These are phyloP conservation scores for Physella acuta DNA, from an alignment of 1,140 invertebrate species.

Conservation along the genomic window DNA sequence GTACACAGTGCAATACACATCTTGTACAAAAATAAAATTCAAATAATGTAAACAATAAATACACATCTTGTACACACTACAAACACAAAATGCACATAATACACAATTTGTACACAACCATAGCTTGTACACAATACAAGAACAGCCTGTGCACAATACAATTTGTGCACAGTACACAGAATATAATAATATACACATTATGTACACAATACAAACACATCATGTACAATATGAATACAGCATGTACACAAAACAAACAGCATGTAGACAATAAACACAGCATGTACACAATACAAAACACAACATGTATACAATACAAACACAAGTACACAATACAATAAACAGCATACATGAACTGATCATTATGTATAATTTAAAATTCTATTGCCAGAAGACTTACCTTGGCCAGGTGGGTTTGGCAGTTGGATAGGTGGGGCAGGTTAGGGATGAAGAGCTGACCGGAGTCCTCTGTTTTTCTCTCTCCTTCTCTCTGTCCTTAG, in stretches of 20 bases:
- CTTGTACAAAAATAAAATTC: too few relatives aligned
- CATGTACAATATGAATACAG: neutral
- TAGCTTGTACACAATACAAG: neutral
- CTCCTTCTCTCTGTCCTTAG: conserved; percentile 24
- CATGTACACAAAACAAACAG: too few relatives aligned
- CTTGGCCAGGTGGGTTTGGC: conserved; percentile 19
- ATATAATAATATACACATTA: neutral
- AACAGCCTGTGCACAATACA: neutral
- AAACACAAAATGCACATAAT: neutral
- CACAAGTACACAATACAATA: neutral
- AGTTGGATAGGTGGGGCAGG: neutral
- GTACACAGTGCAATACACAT: too few relatives aligned
- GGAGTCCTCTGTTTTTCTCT: conserved; percentile 22
- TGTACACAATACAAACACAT: neutral
- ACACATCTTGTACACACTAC: neutral
- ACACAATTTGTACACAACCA: neutral
- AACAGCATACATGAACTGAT: too few relatives aligned
- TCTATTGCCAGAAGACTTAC: neutral
- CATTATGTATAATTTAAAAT: too few relatives aligned
- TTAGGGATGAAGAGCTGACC: conserved; percentile 4
- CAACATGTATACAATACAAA: neutral
- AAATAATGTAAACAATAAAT: too few relatives aligned
- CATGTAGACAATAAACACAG: too few relatives aligned
- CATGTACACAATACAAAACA: too few relatives aligned
- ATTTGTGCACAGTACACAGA: neutral